Evolutionary conservation across 2,888 invertebrate genomes (phyloP).

Genomic region (Phorcus lineatus): DNA sequence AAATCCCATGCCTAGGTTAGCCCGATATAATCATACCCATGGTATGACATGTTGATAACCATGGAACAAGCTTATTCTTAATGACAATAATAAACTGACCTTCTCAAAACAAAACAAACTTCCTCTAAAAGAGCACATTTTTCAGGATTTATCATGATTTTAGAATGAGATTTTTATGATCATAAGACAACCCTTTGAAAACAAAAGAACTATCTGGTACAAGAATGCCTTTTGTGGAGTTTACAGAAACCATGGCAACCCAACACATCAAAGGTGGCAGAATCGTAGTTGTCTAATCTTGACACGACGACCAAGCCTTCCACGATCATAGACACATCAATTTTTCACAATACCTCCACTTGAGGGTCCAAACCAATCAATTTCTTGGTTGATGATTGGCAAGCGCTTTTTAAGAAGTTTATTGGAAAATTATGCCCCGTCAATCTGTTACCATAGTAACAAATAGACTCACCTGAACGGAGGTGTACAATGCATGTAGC

Average conservation of each 20-base stretch:
- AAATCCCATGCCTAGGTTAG: too few species aligned
- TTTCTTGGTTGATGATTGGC: background rate
- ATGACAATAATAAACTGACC: too few species aligned
- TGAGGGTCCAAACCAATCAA: conserved; percentile 15
- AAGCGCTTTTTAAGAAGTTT: conserved; percentile 16
- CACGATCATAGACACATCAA: conserved; percentile 15
- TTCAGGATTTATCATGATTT: too few species aligned
- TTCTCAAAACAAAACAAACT: too few species aligned
- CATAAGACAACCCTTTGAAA: too few species aligned
- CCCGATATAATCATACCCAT: too few species aligned
- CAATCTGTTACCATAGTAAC: conserved; percentile 18
- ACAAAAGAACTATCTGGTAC: too few species aligned
- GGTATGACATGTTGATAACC: too few species aligned
- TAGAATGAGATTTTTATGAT: too few species aligned
- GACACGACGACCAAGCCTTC: background rate
- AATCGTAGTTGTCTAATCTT: conserved; percentile 12
- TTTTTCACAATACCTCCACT: conserved; percentile 21
- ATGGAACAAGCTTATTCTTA: too few species aligned
- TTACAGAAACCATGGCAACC: conserved; percentile 8
- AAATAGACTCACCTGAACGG: background rate
- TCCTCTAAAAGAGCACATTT: too few species aligned
- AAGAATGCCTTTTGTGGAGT: background rate
- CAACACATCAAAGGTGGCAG: background rate
- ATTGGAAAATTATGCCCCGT: conserved; percentile 19
- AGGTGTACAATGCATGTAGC: background rate